Conservation (phyloP, 1,140 invertebrate species). For the Lordiphosa mommai region DNA sequence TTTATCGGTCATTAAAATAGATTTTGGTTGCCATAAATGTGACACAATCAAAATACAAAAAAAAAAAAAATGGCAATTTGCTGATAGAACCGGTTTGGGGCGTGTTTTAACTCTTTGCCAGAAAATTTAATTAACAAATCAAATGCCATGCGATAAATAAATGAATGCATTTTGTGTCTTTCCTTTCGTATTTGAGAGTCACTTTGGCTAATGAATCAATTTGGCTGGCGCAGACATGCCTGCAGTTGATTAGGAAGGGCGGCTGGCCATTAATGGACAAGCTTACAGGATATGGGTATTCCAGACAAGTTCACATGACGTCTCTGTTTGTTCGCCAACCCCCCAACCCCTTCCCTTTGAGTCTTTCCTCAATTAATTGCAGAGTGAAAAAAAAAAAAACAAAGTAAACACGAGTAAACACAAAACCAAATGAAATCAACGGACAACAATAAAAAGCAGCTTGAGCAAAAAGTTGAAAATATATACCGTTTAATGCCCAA, state of each 20-base stretch:
- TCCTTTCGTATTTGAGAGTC: slow-evolving; percentile 68
- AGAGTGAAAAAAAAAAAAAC: slow-evolving; percentile 47
- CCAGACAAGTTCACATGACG: slow-evolving; percentile 71
- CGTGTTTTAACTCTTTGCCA: slow-evolving; percentile 63
- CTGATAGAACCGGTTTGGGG: slow-evolving; percentile 11
- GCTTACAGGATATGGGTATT: slow-evolving; percentile 63
- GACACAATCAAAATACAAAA: slow-evolving; percentile 60
- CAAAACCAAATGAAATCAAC: slow-evolving; percentile 67
- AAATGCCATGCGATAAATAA: slow-evolving; percentile 73
- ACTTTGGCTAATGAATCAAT: slow-evolving; percentile 78
- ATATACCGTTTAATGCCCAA: slow-evolving; percentile 73
- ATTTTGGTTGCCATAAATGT: slow-evolving; percentile 63
- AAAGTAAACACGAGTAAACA: slow-evolving; percentile 48
- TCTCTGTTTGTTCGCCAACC: slow-evolving; percentile 61
- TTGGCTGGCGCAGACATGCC: slow-evolving; percentile 51
- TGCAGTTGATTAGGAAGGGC: slow-evolving; percentile 59
- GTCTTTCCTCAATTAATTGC: slow-evolving; percentile 70
- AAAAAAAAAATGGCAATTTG: not conserved
- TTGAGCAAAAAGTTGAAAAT: slow-evolving; percentile 63
- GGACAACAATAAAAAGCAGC: slow-evolving; percentile 41
- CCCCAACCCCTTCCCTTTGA: slow-evolving; percentile 14
- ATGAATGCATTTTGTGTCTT: slow-evolving; percentile 25
- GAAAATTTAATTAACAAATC: slow-evolving; percentile 76
- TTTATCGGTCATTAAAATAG: slow-evolving; percentile 55
- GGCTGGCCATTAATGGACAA: slow-evolving; percentile 59